phyloP scores from a whole-genome alignment of 2,797 vertebrate genomes.

The Sciaenops ocellatus region DNA sequence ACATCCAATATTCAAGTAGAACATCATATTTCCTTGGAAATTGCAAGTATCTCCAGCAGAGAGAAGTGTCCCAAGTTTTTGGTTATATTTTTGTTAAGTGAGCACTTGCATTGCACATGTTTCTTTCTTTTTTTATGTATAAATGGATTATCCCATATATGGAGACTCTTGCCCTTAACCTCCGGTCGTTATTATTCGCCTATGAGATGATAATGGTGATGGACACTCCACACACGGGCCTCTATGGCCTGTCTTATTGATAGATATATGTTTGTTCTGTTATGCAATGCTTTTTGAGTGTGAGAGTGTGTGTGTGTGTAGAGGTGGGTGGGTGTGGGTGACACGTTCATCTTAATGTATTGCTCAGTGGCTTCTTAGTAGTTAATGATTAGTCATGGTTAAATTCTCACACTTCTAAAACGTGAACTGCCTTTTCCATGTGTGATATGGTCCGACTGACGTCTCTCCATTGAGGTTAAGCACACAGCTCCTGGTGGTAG shows the following conservation, averaged over 20 bases:
- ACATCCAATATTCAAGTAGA: constrained; percentile 25
- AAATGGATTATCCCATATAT: constrained; percentile 37
- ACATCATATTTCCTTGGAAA: constrained; percentile 29
- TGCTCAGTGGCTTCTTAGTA: constrained; percentile 46
- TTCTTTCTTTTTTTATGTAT: constrained; percentile 52
- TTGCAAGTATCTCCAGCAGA: constrained; percentile 32
- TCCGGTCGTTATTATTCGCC: constrained; percentile 36
- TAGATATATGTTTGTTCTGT: constrained; percentile 61
- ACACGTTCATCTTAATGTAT: constrained; percentile 43
- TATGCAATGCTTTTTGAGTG: constrained; percentile 59
- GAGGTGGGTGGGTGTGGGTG: constrained; percentile 34
- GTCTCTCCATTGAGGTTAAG: constrained; percentile 63
- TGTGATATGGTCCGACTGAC: constrained; percentile 51
- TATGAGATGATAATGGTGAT: constrained; percentile 51
- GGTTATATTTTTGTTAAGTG: constrained; percentile 54
- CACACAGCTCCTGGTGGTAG: constrained; percentile 65
- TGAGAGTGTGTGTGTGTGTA: constrained; percentile 8
- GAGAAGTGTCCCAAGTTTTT: constrained; percentile 37
- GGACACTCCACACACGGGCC: constrained; percentile 61
- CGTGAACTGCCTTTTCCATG: constrained; percentile 69
- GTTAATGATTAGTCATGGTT: constrained; percentile 50
- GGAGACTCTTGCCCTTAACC: constrained; percentile 38
- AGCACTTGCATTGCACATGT: constrained; percentile 52
- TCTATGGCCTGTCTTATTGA: constrained; percentile 52
- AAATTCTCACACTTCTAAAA: constrained; percentile 33